These are phyloP conservation scores for Peromyscus nudipes DNA, from an alignment of 2,797 vertebrate genomes.

Conservation along the genomic window DNA sequence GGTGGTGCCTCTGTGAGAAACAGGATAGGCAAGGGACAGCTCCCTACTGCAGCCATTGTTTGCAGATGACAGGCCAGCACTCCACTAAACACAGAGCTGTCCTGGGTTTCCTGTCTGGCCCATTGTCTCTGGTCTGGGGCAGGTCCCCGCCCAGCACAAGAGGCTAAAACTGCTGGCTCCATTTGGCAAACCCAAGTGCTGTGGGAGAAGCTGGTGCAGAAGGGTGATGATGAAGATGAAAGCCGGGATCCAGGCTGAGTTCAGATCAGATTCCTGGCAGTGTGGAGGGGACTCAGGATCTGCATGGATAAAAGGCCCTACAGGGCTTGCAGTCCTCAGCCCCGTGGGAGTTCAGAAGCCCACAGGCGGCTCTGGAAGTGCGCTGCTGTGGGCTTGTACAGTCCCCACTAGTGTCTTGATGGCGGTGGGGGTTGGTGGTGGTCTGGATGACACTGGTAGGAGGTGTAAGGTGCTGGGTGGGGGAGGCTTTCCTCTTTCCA, in stretches of 20 bases:
- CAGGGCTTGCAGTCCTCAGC: background rate
- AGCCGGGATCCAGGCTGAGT: background rate
- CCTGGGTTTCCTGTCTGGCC: background rate
- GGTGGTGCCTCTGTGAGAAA: background rate
- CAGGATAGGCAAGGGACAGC: background rate
- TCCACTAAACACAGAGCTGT: background rate
- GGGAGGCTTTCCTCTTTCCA: too few species aligned
- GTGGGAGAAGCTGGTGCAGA: background rate
- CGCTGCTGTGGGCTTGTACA: accelerated
- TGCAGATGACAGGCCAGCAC: background rate
- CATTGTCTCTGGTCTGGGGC: background rate
- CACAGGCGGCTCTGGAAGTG: background rate
- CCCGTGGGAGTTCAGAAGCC: background rate
- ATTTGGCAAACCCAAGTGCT: background rate
- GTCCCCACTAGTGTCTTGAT: background rate
- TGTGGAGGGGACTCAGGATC: background rate
- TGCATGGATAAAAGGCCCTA: background rate
- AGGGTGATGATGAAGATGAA: background rate
- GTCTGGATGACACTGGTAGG: background rate
- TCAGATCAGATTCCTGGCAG: background rate
- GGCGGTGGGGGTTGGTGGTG: background rate
- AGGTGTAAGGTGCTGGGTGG: background rate
- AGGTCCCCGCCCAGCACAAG: background rate
- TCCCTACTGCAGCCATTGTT: background rate
- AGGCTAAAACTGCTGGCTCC: background rate